Conservation (phyloP, 1,140 invertebrate species). For the Probaryconus sp. region DNA sequence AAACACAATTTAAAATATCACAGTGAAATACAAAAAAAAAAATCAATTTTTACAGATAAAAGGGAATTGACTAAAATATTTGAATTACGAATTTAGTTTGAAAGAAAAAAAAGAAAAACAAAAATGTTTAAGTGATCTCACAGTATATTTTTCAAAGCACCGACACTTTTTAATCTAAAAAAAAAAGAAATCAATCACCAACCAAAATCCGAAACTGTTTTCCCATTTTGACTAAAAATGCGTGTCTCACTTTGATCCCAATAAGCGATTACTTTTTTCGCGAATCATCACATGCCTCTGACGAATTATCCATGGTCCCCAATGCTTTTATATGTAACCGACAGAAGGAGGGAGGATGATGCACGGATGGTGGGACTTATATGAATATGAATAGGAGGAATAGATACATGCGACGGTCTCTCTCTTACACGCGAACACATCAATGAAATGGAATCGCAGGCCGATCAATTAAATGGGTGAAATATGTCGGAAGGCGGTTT, state of each 20-base stretch:
- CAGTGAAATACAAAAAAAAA: not conserved
- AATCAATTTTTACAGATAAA: too few species aligned
- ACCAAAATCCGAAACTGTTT: constrained; percentile 43
- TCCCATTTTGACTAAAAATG: constrained; percentile 48
- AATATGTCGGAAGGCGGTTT: constrained; percentile 19
- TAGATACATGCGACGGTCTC: constrained; percentile 13
- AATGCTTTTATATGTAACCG: constrained; percentile 56
- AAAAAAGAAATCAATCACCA: constrained; percentile 22
- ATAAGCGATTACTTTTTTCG: constrained; percentile 47
- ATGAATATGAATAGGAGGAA: constrained; percentile 49
- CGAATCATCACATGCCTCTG: constrained; percentile 50
- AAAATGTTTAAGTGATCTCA: constrained; percentile 6
- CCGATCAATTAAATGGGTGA: constrained; percentile 41
- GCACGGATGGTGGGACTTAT: constrained; percentile 41
- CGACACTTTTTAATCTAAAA: not conserved
- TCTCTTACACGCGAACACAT: constrained; percentile 10
- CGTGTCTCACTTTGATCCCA: not conserved
- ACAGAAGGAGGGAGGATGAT: constrained; percentile 28
- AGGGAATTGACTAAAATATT: too few species aligned
- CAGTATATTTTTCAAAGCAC: not conserved
- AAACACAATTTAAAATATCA: constrained; percentile 22
- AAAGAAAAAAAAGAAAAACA: not conserved
- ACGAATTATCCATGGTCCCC: constrained; percentile 48
- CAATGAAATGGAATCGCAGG: constrained; percentile 14
- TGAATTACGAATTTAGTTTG: too few species aligned